Percentiles rank a stretch among this genome's conserved stretches.
These are phyloP conservation scores for Clostera curtula DNA, from an alignment of 2,888 invertebrate genomes.

Conservation along the genomic window DNA sequence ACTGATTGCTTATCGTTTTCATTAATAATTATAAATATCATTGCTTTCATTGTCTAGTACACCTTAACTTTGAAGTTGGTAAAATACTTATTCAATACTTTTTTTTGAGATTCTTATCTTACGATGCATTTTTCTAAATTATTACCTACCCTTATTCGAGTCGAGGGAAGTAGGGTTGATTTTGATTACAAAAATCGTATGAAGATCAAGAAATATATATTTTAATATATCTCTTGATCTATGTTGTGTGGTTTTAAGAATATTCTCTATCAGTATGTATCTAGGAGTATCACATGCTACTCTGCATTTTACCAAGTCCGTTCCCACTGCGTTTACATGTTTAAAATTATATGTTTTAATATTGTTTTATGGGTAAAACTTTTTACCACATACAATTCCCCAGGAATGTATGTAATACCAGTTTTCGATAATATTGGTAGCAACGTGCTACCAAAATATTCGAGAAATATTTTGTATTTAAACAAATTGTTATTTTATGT, in stretches of 20 bases:
- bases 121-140: constrained; percentile 67
- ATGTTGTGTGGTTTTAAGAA: constrained; percentile 20
- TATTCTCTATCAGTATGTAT: constrained; percentile 51
- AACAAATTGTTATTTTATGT: no score
- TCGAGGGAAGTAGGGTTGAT: constrained; percentile 56
- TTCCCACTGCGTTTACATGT: constrained; percentile 45
- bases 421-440: no score
- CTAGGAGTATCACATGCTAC: constrained; percentile 70
- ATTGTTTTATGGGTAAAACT: no score
- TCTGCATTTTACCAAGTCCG: constrained; percentile 45
- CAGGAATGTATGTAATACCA: no score
- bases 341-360: no score
- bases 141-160: constrained; percentile 56
- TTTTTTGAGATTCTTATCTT: constrained; percentile 66
- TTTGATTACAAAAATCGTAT: constrained; percentile 22
- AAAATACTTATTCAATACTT: constrained; percentile 73
- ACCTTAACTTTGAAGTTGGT: constrained; percentile 63
- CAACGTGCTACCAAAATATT: no score
- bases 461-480: no score
- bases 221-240: constrained; percentile 13
- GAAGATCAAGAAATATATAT: constrained; percentile 24
- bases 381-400: no score
- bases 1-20: constrained; percentile 48
- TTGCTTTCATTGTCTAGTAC: constrained; percentile 68
- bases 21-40: constrained; percentile 64